These are phyloP conservation scores for Hirudo medicinalis DNA, from an alignment of 1,140 invertebrate species.

Conservation along the genomic window DNA sequence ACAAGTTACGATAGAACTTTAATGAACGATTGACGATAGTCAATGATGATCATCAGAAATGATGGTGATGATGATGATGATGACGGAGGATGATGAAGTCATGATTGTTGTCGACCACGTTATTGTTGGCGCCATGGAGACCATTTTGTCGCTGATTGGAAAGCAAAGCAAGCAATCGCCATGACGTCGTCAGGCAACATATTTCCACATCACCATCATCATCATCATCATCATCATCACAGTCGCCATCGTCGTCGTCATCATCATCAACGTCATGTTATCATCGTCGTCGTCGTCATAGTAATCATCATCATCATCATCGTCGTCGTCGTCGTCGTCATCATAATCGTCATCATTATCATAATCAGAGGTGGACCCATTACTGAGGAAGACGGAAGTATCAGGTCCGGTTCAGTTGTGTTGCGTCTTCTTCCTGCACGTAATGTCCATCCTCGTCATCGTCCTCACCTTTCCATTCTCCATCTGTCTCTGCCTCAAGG, in stretches of 20 bases:
- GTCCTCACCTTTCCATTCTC: conserved; percentile 81
- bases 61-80: background rate
- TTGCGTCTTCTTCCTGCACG: conserved; percentile 13
- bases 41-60: background rate
- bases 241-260: background rate
- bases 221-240: background rate
- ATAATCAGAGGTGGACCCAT: background rate
- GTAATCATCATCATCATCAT: background rate
- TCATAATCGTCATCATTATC: background rate
- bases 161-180: too few species aligned
- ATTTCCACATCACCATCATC: background rate
- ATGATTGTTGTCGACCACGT: background rate
- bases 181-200: too few species aligned
- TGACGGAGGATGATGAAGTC: background rate
- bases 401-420: conserved; percentile 9
- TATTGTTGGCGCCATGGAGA: too few species aligned
- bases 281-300: background rate
- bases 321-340: background rate
- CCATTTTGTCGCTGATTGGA: too few species aligned
- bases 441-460: conserved; percentile 46
- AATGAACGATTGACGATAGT: background rate
- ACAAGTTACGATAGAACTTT: too few species aligned
- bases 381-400: background rate
- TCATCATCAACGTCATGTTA: background rate
- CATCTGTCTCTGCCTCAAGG: conserved; percentile 82